Percentiles rank a stretch among this genome's conserved stretches.
Conservation (phyloP, 2,888 invertebrate genomes). For the Mactromeris polynyma region DNA sequence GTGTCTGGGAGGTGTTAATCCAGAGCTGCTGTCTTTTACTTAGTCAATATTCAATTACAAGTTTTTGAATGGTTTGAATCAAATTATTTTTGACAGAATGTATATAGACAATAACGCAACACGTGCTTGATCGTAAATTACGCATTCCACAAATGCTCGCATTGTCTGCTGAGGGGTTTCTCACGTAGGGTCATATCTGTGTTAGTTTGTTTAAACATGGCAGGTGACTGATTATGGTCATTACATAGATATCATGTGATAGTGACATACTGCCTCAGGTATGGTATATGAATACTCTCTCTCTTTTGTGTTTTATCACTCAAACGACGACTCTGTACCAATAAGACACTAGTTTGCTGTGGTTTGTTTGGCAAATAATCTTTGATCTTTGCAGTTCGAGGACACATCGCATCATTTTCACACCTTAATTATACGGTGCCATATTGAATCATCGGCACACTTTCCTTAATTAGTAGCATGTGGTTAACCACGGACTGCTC, state of each 20-base stretch:
- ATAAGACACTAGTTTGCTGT: not conserved
- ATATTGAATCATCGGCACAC: not conserved
- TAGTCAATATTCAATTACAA: too few species aligned
- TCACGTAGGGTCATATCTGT: not conserved
- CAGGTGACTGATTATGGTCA: not conserved
- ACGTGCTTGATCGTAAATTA: not conserved
- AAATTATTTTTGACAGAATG: too few species aligned
- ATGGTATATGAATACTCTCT: not conserved
- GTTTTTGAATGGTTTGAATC: too few species aligned
- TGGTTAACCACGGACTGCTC: not conserved
- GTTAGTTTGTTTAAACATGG: not conserved
- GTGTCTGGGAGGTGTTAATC: too few species aligned
- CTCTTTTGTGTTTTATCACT: not conserved
- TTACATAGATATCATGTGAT: conserved; percentile 4
- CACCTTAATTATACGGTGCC: not conserved
- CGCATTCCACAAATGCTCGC: not conserved
- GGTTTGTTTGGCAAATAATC: not conserved
- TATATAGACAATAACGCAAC: too few species aligned
- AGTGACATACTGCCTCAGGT: conserved; percentile 4
- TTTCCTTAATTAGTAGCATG: not conserved
- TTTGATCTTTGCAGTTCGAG: not conserved
- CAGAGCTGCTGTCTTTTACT: too few species aligned
- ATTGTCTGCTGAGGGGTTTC: not conserved
- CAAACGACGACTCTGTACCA: not conserved
- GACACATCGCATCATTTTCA: not conserved